These are phyloP conservation scores for Anthopleura sola DNA, from an alignment of 64 coral and sea anemone species.

Conservation along the genomic window DNA sequence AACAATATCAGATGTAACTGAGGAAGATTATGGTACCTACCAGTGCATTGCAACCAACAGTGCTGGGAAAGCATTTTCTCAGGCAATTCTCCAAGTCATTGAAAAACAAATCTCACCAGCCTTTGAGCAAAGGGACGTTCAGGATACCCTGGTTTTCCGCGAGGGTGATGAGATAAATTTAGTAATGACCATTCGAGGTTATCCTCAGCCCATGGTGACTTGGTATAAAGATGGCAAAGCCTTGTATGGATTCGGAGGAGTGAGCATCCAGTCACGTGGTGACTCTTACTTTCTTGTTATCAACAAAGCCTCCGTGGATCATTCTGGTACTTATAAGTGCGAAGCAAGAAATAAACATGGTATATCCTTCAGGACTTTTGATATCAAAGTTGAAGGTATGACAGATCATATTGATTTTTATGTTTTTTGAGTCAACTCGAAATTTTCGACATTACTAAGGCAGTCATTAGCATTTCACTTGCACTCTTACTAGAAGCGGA, in stretches of 20 bases:
- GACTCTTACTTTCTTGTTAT: conserved; percentile 74
- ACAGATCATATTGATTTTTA: not conserved
- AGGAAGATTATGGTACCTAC: conserved; percentile 19
- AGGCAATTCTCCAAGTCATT: conserved; percentile 7
- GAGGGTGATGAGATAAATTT: conserved; percentile 80
- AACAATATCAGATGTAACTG: conserved; percentile 7
- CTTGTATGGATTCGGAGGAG: conserved; percentile 36
- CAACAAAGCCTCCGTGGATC: conserved; percentile 32
- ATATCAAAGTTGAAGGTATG: conserved; percentile 52
- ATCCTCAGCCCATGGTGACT: conserved; percentile 71
- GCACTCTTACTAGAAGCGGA: no score
- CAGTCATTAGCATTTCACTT: not conserved
- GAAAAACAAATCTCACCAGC: conserved; percentile 43
- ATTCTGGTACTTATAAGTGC: conserved; percentile 56
- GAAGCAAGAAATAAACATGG: conserved; percentile 46
- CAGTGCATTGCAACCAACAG: conserved; percentile 17
- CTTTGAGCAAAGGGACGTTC: conserved; percentile 42
- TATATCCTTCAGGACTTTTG: conserved; percentile 29
- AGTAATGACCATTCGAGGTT: conserved; percentile 73
- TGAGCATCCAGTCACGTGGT: conserved; percentile 56
- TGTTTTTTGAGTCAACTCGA: not conserved
- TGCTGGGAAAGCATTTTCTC: conserved; percentile 51
- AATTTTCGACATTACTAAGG: no score
- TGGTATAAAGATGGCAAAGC: conserved; percentile 88
- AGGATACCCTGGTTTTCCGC: conserved; percentile 9